Evolutionary conservation across 2,888 invertebrate genomes (phyloP).

Genomic region (Drosophila anomalata): DNA sequence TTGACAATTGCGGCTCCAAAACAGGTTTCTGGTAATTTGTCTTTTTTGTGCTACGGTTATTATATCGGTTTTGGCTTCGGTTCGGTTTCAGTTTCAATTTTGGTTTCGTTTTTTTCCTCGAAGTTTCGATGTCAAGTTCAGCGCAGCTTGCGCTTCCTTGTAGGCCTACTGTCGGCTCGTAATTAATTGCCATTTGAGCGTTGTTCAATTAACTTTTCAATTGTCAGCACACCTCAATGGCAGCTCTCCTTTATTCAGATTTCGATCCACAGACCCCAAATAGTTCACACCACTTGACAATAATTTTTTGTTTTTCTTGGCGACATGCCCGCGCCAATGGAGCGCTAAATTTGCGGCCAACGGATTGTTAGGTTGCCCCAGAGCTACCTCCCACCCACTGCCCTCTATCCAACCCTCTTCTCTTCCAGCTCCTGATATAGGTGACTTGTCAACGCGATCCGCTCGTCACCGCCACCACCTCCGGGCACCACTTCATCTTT

Average conservation of each 20-base stretch:
- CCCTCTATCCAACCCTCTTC: not conserved
- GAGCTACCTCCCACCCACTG: not conserved
- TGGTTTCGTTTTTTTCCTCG: constrained; percentile 13
- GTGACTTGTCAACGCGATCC: constrained; percentile 63
- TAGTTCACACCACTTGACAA: constrained; percentile 49
- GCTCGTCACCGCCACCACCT: constrained; percentile 55
- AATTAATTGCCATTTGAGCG: constrained; percentile 47
- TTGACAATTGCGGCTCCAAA: constrained; percentile 68
- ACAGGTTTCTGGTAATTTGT: constrained; percentile 58
- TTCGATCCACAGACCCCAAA: constrained; percentile 6
- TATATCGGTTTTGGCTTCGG: constrained; percentile 15
- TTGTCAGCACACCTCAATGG: constrained; percentile 40
- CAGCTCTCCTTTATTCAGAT: constrained; percentile 15
- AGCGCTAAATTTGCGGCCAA: constrained; percentile 32
- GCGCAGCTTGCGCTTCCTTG: constrained; percentile 63
- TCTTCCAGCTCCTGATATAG: constrained; percentile 14
- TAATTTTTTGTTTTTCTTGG: constrained; percentile 26
- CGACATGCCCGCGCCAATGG: constrained; percentile 32
- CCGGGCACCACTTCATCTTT: constrained; percentile 24
- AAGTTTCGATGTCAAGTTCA: constrained; percentile 67
- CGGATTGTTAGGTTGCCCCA: constrained; percentile 12
- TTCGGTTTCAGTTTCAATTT: constrained; percentile 13
- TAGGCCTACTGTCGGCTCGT: constrained; percentile 56
- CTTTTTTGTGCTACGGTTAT: constrained; percentile 34
- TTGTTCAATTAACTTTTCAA: constrained; percentile 67